Percentiles rank a stretch among this genome's conserved stretches.
Evolutionary conservation across 2,113 vertebrate genomes (phyloP).

Genomic region (Planiliza haematocheilus): DNA sequence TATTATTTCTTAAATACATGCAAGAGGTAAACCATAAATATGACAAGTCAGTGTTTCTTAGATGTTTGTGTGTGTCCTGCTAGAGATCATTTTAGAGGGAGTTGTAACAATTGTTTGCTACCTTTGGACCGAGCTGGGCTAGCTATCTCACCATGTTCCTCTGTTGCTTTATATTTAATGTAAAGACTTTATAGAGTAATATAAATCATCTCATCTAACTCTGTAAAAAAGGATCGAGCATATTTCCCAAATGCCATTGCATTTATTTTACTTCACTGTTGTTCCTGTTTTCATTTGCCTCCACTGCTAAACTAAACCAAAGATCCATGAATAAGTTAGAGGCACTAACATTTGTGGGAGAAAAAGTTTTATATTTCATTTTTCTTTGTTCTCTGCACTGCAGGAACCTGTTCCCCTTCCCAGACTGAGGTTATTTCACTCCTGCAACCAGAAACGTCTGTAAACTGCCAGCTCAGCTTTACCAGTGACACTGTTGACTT

Average conservation of each 20-base stretch:
- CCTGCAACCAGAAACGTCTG: conserved; percentile 86
- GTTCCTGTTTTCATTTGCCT: not conserved
- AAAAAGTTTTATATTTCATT: not conserved
- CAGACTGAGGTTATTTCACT: conserved; percentile 85
- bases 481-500: conserved; percentile 85
- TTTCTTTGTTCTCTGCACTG: conserved; percentile 4
- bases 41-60: no score
- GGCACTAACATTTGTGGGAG: not conserved
- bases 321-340: no score
- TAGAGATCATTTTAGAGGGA: no score
- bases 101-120: no score
- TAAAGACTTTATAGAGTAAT: no score
- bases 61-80: no score
- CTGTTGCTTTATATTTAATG: not conserved
- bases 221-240: not conserved
- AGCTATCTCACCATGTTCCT: no score
- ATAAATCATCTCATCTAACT: not conserved
- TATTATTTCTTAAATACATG: no score
- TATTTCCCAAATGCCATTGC: not conserved
- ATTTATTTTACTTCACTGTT: not conserved
- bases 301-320: not conserved
- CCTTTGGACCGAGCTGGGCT: no score
- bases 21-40: no score
- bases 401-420: conserved; percentile 87
- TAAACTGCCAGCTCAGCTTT: conserved; percentile 89